These are phyloP conservation scores for Drosophila kuntzei DNA, from an alignment of 2,888 invertebrate genomes.

Conservation along the genomic window DNA sequence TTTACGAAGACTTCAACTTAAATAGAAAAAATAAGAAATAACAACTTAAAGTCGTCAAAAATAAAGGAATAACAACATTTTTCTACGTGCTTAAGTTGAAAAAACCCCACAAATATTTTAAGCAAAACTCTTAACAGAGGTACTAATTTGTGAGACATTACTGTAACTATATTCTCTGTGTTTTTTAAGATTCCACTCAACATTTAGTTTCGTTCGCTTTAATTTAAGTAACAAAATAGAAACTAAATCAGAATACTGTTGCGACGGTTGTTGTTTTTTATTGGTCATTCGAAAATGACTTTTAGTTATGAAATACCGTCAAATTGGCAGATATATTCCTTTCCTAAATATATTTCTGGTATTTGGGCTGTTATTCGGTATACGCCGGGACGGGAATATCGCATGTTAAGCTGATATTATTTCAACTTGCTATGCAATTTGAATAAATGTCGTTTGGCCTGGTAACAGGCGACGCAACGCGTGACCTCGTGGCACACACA, in stretches of 20 bases:
- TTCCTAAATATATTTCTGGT: constrained; percentile 18
- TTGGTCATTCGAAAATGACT: constrained; percentile 6
- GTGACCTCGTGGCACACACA: constrained; percentile 55
- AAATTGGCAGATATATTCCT: constrained; percentile 6
- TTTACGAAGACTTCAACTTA: not conserved
- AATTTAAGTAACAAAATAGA: not conserved
- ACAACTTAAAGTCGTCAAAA: constrained; percentile 15
- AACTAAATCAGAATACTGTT: constrained; percentile 6
- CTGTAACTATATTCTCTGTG: too few relatives aligned
- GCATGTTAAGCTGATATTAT: constrained; percentile 72
- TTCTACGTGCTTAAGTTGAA: constrained; percentile 25
- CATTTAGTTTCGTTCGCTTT: not conserved
- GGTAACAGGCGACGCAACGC: constrained; percentile 45
- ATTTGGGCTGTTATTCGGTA: constrained; percentile 21
- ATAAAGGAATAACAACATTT: constrained; percentile 11
- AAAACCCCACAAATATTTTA: constrained; percentile 13
- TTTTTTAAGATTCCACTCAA: not conserved
- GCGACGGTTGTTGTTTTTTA: constrained; percentile 5
- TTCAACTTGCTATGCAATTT: constrained; percentile 64
- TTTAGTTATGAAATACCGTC: constrained; percentile 15
- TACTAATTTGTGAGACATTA: not conserved
- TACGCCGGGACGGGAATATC: constrained; percentile 31
- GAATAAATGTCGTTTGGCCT: constrained; percentile 71
- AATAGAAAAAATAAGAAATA: not conserved
- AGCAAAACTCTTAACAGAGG: not conserved